phyloP scores from a whole-genome alignment of 1,140 invertebrate species.

The Odontomachus brunneus region DNA sequence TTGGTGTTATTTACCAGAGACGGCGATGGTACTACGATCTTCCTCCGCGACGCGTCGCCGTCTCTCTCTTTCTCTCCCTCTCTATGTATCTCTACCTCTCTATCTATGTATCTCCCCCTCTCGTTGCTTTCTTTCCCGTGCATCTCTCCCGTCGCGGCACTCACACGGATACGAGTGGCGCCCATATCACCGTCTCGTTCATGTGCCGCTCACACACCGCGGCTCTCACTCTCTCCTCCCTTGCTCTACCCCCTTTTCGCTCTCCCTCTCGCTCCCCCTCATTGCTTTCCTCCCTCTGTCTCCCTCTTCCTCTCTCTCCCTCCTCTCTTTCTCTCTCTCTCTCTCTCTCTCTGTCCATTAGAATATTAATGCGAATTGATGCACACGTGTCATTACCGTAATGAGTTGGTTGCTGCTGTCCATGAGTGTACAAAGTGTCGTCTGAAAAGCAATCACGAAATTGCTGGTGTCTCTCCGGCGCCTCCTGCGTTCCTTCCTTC shows the following conservation, averaged over 20 bases:
- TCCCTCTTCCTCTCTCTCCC: slow-evolving; percentile 54
- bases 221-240: slow-evolving; percentile 7
- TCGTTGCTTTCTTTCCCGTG: slow-evolving; percentile 67
- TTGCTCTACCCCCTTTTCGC: not conserved
- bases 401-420: slow-evolving; percentile 83
- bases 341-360: slow-evolving; percentile 79
- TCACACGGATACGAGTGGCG: slow-evolving; percentile 9
- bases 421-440: slow-evolving; percentile 79
- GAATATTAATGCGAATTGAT: slow-evolving; percentile 86
- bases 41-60: slow-evolving; percentile 1
- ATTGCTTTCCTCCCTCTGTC: slow-evolving; percentile 49
- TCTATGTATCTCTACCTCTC: not conserved
- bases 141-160: slow-evolving; percentile 57
- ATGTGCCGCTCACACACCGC: slow-evolving; percentile 35
- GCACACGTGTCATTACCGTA: slow-evolving; percentile 85
- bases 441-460: slow-evolving; percentile 84
- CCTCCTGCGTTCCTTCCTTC: slow-evolving; percentile 39
- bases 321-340: slow-evolving; percentile 21
- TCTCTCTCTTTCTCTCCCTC: slow-evolving; percentile 38
- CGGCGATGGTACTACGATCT: slow-evolving; percentile 29
- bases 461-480: slow-evolving; percentile 80
- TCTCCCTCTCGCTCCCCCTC: slow-evolving; percentile 50
- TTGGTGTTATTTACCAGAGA: slow-evolving; percentile 60
- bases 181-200: slow-evolving; percentile 12
- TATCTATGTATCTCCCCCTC: slow-evolving; percentile 35